Evolutionary conservation across 2,888 invertebrate genomes (phyloP).

Genomic region (Clusia tigrina): DNA sequence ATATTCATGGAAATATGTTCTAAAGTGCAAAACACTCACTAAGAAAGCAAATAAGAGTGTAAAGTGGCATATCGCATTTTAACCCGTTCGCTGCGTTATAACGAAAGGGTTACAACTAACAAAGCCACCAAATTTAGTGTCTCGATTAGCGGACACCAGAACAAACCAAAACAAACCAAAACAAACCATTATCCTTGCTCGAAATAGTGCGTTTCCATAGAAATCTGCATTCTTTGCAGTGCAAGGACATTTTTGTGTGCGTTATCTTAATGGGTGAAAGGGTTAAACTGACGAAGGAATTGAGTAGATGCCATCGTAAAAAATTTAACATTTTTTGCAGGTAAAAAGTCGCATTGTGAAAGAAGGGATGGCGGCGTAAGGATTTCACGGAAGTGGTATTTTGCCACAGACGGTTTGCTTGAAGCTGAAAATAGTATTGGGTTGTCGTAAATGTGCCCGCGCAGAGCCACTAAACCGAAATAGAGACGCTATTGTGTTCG

Average conservation of each 20-base stretch:
- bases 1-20: too few species aligned
- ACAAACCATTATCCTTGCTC: not conserved
- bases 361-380: not conserved
- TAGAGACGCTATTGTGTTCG: not conserved
- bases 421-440: not conserved
- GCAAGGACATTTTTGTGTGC: conserved; percentile 37
- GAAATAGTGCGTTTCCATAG: conserved; percentile 30
- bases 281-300: conserved; percentile 36
- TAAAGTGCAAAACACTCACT: too few species aligned
- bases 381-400: not conserved
- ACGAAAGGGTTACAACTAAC: too few species aligned
- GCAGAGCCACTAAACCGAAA: not conserved
- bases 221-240: conserved; percentile 27
- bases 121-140: too few species aligned
- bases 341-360: not conserved
- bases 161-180: too few species aligned
- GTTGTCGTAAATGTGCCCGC: not conserved
- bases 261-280: conserved; percentile 50
- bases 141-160: too few species aligned
- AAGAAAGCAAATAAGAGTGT: too few species aligned
- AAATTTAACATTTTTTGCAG: not conserved
- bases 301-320: not conserved
- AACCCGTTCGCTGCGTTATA: too few species aligned
- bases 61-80: too few species aligned
- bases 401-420: not conserved